Conservation (phyloP, 2,888 invertebrate species). For the Liopterus haemorrhoidalis region DNA sequence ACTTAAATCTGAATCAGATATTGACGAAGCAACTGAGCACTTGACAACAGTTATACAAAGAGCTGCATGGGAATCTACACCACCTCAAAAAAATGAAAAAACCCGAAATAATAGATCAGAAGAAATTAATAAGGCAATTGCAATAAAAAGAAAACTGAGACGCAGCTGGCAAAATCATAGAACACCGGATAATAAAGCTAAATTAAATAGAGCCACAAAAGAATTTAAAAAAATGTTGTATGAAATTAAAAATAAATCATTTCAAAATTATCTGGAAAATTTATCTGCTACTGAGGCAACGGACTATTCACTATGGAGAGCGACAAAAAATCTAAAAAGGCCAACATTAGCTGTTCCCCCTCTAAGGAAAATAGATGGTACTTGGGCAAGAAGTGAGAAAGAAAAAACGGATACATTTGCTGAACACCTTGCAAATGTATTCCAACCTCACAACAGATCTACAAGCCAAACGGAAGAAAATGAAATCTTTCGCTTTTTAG, state of each 20-base stretch:
- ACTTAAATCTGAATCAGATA: too few relatives aligned
- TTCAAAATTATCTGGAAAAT: background rate
- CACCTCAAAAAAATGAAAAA: conserved; percentile 15
- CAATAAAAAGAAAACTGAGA: conserved; percentile 12
- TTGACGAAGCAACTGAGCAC: conserved; percentile 4
- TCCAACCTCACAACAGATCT: too few relatives aligned
- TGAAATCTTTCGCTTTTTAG: too few relatives aligned
- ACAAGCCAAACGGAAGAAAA: too few relatives aligned
- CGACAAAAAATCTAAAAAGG: conserved; percentile 5
- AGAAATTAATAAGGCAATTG: conserved; percentile 13
- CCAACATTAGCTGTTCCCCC: background rate
- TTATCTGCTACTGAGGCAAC: background rate
- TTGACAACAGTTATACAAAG: conserved; percentile 10
- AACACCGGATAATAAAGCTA: conserved; percentile 20
- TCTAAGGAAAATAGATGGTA: conserved; percentile 2
- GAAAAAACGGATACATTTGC: conserved; percentile 14
- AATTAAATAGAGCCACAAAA: conserved; percentile 18
- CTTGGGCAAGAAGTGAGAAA: conserved; percentile 7
- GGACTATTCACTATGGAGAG: conserved; percentile 2
- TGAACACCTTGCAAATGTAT: conserved; percentile 9
- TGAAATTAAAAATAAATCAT: conserved; percentile 14
- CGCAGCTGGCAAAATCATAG: conserved; percentile 15
- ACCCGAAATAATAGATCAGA: conserved; percentile 18
- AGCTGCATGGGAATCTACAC: conserved; percentile 22
- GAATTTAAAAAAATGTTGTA: too few relatives aligned